Conservation (phyloP, 2,797 vertebrate species). For the Myiothlypis chrysogaster region DNA sequence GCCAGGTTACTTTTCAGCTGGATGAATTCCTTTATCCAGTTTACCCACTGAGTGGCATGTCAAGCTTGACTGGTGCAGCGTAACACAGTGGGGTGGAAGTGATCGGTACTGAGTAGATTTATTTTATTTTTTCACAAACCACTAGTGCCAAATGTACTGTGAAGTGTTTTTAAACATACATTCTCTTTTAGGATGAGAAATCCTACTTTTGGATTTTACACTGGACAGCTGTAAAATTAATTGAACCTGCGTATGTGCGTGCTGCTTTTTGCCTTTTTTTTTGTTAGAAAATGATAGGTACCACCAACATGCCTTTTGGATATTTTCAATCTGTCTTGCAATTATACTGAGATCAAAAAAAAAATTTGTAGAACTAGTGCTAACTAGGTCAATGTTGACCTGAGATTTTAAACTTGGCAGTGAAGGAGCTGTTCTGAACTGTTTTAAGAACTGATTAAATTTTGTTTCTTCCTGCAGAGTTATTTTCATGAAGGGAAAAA, state of each 20-base stretch:
- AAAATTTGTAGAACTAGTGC: not conserved
- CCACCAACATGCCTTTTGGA: not conserved
- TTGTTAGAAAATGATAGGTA: not conserved
- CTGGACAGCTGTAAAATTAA: not conserved
- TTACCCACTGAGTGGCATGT: not conserved
- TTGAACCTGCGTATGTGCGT: rapidly evolving
- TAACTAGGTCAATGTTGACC: not conserved
- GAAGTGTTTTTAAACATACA: not conserved
- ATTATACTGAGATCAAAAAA: not conserved
- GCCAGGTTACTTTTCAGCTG: not conserved
- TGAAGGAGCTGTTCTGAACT: not conserved
- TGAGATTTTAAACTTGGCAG: not conserved
- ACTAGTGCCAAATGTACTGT: not conserved
- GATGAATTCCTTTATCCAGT: not conserved
- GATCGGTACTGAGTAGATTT: not conserved
- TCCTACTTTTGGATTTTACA: not conserved
- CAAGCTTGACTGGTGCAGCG: not conserved
- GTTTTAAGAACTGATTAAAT: not conserved
- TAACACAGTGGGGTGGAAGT: not conserved
- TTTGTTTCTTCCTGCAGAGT: not conserved
- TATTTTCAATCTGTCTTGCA: not conserved
- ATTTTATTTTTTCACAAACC: no score
- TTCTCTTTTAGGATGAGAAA: not conserved
- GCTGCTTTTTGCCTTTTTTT: not conserved
- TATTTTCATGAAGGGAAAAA: rapidly evolving